phyloP scores from a whole-genome alignment of 92 coral and sea anemone genomes.

The Epizoanthus illoricatus region DNA sequence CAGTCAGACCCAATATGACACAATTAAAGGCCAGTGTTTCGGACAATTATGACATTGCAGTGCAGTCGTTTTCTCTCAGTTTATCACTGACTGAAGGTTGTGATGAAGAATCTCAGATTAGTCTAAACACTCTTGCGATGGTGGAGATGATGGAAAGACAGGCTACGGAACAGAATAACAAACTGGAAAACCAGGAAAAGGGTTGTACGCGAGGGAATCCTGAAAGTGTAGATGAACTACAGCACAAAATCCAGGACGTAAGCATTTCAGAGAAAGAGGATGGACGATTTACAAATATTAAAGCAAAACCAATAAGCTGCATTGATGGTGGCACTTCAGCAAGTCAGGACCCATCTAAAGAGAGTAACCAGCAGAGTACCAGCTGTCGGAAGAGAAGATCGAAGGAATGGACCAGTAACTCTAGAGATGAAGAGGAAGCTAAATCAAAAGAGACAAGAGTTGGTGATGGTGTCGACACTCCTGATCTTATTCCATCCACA shows the following conservation, averaged over 20 bases:
- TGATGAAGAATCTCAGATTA: slow-evolving; percentile 66
- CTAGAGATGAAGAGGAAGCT: neutral
- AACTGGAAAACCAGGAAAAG: slow-evolving; percentile 8
- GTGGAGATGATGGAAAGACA: slow-evolving; percentile 61
- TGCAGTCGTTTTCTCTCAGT: slow-evolving; percentile 70
- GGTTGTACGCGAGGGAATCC: neutral
- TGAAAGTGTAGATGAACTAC: neutral
- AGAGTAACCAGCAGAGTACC: neutral
- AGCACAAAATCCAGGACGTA: neutral
- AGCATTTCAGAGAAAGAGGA: neutral
- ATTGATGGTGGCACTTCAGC: neutral
- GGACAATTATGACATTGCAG: neutral
- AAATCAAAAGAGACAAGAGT: neutral
- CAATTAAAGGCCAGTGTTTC: neutral
- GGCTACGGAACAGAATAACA: slow-evolving; percentile 10
- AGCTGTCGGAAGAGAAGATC: slow-evolving; percentile 12
- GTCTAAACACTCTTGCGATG: slow-evolving; percentile 58
- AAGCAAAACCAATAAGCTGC: neutral
- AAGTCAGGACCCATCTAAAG: neutral
- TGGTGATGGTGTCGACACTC: slow-evolving; percentile 5
- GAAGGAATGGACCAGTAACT: neutral
- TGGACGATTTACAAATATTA: neutral
- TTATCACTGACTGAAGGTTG: slow-evolving; percentile 75
- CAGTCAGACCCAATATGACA: slow-evolving; percentile 1
- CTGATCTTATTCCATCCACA: slow-evolving; percentile 48